Evolutionary conservation across 2,797 vertebrate genomes (phyloP), one percentile per base, ranked within the genome.

Genomic region (Aplochiton taeniatus): DNA sequence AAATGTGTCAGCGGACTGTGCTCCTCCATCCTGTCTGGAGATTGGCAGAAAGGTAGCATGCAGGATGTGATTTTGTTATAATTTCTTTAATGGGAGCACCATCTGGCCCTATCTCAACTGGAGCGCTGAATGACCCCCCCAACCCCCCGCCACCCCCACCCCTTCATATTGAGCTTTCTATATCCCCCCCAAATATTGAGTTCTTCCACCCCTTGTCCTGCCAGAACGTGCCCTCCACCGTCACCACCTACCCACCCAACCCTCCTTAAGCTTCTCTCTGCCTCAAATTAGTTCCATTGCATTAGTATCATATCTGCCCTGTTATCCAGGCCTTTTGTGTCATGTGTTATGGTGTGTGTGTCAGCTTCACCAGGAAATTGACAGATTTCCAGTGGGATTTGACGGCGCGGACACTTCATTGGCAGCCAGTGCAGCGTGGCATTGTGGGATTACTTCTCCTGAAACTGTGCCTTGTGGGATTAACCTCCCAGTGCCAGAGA

Each of bases 51-150:
- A n/a, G n/a, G n/a, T n/a, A n/a, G n/a, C n/a, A 75, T 69, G 54
- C 49, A 18, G 51, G 70, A 61, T 84, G 79, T 78, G 71, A 75
- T 82, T 82, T 83, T 77, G 72, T 63, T 54, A 65, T 80, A 80
- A 86, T 86, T 84, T 80, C 72, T 78, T 79, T 78, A 85, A 74
- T 75, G 70, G 74, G 76, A 75, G 70, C 69, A 78, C 82, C 84
- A 90, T 87, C 83, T 89, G 87, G 78, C 74, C 68, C 75, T 69
- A 68, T 72, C 83, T 85, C 69, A 70, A 75, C 64, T 67, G 73
- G 69, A 84, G 70, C 45, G 18, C 45, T 17, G 47, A 54, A 51
- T 69, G 48, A 56, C 63, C 70, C 54, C 16, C 9, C 18, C 69
- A 67, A 69, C 58, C 59, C 77, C 65, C 52, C 64, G 51, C 11